Evolutionary conservation across 2,888 invertebrate species (phyloP).

Genomic region (Nymphalis c-album): DNA sequence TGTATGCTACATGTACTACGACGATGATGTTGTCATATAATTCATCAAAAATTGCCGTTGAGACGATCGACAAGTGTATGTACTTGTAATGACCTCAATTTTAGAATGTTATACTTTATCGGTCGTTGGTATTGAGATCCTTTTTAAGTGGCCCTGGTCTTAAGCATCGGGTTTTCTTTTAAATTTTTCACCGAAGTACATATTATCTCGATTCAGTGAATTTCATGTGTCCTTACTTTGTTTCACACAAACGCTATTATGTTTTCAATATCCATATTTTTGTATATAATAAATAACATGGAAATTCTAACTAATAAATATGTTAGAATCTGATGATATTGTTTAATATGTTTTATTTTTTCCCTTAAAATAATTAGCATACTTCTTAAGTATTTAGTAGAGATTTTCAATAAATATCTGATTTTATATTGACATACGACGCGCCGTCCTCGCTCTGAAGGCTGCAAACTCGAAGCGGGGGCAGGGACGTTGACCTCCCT

Average conservation of each 20-base stretch:
- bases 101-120: conserved; percentile 33
- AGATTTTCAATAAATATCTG: conserved; percentile 39
- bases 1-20: background rate
- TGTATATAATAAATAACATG: no score
- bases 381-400: conserved; percentile 21
- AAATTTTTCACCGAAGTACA: conserved; percentile 29
- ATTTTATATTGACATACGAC: conserved; percentile 40
- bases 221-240: conserved; percentile 22
- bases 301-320: no score
- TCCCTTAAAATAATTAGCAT: conserved; percentile 3
- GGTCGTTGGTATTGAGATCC: conserved; percentile 32
- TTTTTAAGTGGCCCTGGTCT: conserved; percentile 34
- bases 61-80: conserved; percentile 19
- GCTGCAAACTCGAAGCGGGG: conserved; percentile 36
- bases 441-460: conserved; percentile 35
- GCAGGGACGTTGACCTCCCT: conserved; percentile 67
- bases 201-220: conserved; percentile 24
- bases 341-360: background rate
- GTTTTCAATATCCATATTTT: background rate
- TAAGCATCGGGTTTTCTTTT: conserved; percentile 33
- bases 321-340: background rate
- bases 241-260: conserved; percentile 14
- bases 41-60: conserved; percentile 23
- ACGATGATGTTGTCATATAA: background rate
- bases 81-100: conserved; percentile 32